These are phyloP conservation scores for Limonius californicus DNA, from an alignment of 1,140 invertebrate genomes.

Conservation along the genomic window DNA sequence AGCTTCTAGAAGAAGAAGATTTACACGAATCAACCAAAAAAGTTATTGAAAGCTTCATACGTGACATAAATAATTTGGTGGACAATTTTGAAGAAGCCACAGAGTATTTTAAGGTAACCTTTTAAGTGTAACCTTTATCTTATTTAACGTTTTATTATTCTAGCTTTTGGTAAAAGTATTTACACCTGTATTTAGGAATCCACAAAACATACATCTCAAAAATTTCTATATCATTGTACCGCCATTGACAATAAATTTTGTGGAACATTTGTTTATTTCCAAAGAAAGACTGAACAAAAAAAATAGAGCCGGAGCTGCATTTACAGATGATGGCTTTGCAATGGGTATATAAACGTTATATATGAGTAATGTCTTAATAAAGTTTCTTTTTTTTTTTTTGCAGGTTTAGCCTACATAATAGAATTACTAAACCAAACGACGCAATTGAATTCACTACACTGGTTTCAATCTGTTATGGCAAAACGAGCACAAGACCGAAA, in stretches of 20 bases:
- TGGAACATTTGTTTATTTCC: slow-evolving; percentile 87
- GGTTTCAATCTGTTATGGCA: slow-evolving; percentile 86
- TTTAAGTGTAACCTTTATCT: too few relatives aligned
- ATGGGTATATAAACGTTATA: slow-evolving; percentile 72
- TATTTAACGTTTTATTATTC: slow-evolving; percentile 26
- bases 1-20: slow-evolving; percentile 53
- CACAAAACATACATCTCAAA: slow-evolving; percentile 84
- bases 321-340: slow-evolving; percentile 98
- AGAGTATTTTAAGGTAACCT: slow-evolving; percentile 89
- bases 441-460: slow-evolving; percentile 91
- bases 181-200: slow-evolving; percentile 78
- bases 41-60: slow-evolving; percentile 70
- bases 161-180: slow-evolving; percentile 90
- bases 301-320: slow-evolving; percentile 79
- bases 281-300: slow-evolving; percentile 91
- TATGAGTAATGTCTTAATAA: too few relatives aligned
- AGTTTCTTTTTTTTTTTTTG: too few relatives aligned
- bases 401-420: slow-evolving; percentile 63
- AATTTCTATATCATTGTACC: slow-evolving; percentile 95
- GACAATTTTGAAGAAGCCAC: slow-evolving; percentile 90
- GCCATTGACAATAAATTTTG: slow-evolving; percentile 89
- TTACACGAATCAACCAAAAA: slow-evolving; percentile 58
- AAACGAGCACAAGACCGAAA: slow-evolving; percentile 66
- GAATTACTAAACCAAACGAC: slow-evolving; percentile 66
- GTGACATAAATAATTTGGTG: slow-evolving; percentile 72